Evolutionary conservation across 2,797 vertebrate genomes (phyloP).

Genomic region (Myotis daubentonii): DNA sequence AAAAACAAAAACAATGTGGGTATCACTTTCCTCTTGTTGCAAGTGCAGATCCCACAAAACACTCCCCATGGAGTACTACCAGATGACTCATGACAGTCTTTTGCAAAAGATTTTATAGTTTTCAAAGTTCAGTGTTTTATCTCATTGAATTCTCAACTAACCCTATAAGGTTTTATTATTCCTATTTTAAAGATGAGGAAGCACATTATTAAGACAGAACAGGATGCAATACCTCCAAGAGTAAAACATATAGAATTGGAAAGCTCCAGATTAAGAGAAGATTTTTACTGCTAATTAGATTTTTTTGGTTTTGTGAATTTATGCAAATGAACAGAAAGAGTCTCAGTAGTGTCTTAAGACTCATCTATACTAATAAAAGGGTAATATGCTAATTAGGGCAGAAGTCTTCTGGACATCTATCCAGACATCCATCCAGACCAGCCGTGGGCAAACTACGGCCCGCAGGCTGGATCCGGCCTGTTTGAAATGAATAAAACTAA

Average conservation of each 20-base stretch:
- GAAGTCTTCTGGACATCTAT: too few species aligned
- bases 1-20: background rate
- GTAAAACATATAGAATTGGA: background rate
- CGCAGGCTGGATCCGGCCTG: too few species aligned
- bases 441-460: too few species aligned
- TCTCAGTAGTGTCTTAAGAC: background rate
- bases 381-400: too few species aligned
- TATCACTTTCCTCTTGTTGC: background rate
- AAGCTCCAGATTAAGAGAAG: background rate
- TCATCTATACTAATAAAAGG: too few species aligned
- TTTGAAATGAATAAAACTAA: too few species aligned
- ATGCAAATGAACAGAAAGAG: background rate
- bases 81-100: background rate
- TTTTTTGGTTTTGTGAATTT: background rate
- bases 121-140: background rate
- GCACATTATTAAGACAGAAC: background rate
- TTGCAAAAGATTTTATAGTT: background rate
- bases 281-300: constrained; percentile 14
- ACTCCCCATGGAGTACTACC: too few species aligned
- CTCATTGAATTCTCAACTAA: background rate
- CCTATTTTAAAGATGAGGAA: background rate
- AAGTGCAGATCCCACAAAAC: background rate
- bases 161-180: background rate
- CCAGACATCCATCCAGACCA: too few species aligned
- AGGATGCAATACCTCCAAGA: background rate